Evolutionary conservation across 2,113 vertebrate species (phyloP).

Genomic region (Petrocephalus zakoni): DNA sequence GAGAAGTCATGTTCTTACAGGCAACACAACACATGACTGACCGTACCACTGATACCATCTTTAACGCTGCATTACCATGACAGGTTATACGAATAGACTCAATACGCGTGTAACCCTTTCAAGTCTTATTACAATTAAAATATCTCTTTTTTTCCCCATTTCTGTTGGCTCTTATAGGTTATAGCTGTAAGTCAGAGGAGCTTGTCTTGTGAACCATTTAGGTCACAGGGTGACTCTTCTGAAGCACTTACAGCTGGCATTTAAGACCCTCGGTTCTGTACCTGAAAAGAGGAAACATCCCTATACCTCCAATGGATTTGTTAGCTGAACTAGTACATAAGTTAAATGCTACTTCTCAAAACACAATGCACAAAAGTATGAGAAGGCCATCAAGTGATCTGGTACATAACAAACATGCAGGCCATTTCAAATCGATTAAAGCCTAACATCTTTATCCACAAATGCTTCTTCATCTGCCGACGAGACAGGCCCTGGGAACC

Average conservation of each 20-base stretch:
- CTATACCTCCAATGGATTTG: neutral
- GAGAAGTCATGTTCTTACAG: neutral
- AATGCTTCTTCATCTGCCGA: neutral
- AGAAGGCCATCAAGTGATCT: neutral
- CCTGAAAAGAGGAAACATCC: neutral
- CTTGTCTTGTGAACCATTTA: neutral
- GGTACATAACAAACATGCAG: neutral
- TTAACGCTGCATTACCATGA: neutral
- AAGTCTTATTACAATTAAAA: neutral
- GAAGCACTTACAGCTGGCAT: neutral
- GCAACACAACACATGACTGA: neutral
- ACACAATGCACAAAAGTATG: neutral
- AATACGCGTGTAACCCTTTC: neutral
- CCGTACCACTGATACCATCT: neutral
- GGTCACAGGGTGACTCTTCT: neutral
- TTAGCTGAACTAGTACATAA: neutral
- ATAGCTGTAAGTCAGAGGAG: neutral
- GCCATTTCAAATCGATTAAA: neutral
- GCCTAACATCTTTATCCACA: neutral
- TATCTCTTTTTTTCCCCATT: neutral
- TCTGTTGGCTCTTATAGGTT: neutral
- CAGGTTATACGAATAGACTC: neutral
- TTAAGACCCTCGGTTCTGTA: neutral
- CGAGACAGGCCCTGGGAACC: neutral
- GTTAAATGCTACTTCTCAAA: neutral